Base-by-base conservation (phyloP, 2,113 vertebrate genomes). In the Odontesthes bonariensis region DNA sequence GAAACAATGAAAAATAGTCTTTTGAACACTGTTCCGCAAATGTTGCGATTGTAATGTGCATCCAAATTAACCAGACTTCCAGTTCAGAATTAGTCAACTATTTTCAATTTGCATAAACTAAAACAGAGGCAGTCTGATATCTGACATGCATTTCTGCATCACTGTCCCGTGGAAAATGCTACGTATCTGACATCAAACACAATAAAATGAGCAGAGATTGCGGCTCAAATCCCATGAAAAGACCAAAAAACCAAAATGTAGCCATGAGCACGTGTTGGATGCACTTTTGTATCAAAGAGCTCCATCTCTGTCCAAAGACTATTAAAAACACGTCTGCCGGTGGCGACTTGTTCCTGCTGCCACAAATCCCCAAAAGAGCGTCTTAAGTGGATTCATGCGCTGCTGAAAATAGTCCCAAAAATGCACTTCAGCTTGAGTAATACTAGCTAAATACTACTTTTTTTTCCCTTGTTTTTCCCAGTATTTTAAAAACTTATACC, bases 361-460 rank as follows among this genome's bases (percentile, higher is more conserved):
- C 64, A 62, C 49, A 62, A 62, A 69, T 20, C 56, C 54, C 58
- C 35, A 33, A 60, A 22, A 53, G 44, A 78, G 75, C 76, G 65
- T 59, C 77, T 62, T 49, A 61, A 61, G 20, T 63, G 78, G 42
- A 73, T 81, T 44, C 63, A 56, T 77, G 69, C 70, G 51, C 78
- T 14, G 49, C 77, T 65, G 61, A 77, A 78, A 81, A 67, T 40
- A 81, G 60, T 71, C 56, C 61, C 57, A 74, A 60, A 65, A 74
- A 80, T 74, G 64, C 77, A 74, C 64, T 78, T 78, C 35, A 59
- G 68, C 62, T 78, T 64, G 42, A 69, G 57, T 67, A 40, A 63
- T 59, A 42, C 27, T 63, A 32, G 38, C 44, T 73, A 55, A 58
- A 72, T 70, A 47, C 60, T 47, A 63, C 59, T 12, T 31, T 62